Conservation (phyloP, 2,797 vertebrate genomes). For the Gymnothorax javanicus region DNA sequence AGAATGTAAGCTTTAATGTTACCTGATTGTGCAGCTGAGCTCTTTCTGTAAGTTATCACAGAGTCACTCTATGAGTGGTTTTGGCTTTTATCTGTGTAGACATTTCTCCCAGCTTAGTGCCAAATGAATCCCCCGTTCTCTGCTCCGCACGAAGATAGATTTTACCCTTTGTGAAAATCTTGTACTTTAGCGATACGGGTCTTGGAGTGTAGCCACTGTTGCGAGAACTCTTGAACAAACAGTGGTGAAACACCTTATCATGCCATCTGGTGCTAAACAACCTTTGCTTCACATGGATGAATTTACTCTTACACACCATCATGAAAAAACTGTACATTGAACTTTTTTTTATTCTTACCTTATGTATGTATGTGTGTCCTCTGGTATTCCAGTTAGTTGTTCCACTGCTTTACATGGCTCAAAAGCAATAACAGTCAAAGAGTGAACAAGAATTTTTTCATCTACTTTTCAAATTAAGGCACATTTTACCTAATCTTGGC, state of each 20-base stretch:
- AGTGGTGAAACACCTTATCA: constrained; percentile 38
- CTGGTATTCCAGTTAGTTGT: not conserved
- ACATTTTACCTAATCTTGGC: not conserved
- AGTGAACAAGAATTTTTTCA: not conserved
- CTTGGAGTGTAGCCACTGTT: constrained; percentile 14
- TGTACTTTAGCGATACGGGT: constrained; percentile 18
- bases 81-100: not conserved
- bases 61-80: constrained; percentile 8
- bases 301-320: not conserved
- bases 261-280: constrained; percentile 25
- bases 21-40: not conserved
- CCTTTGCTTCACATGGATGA: constrained; percentile 16
- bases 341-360: too few relatives aligned
- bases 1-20: not conserved
- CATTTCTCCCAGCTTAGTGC: constrained; percentile 23
- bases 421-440: constrained; percentile 34
- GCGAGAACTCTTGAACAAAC: constrained; percentile 47
- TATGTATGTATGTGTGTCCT: not conserved
- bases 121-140: constrained; percentile 25
- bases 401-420: constrained; percentile 10
- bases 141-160: not conserved
- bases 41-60: constrained; percentile 13
- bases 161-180: constrained; percentile 8
- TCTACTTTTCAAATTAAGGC: not conserved
- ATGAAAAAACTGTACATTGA: not conserved